A percentile compares a stretch with the other conserved stretches of the same genome.
phyloP scores from a whole-genome alignment of 2,113 vertebrate species.

The Chaetodon auriga region DNA sequence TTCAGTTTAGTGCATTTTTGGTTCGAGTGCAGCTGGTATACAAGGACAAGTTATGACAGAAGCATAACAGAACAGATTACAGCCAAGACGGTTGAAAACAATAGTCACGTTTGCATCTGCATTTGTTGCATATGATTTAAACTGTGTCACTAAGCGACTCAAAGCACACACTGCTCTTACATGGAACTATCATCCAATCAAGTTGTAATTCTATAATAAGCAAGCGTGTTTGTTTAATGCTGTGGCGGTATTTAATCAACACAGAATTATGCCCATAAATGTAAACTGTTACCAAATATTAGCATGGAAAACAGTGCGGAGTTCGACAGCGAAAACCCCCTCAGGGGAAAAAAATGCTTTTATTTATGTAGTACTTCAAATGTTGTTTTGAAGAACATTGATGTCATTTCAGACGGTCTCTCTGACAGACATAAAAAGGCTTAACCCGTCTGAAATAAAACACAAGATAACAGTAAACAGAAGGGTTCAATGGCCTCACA shows the following conservation, averaged over 20 bases:
- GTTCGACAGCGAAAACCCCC: not conserved
- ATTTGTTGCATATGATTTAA: not conserved
- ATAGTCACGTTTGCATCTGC: not conserved
- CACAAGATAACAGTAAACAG: not conserved
- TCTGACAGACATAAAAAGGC: not conserved
- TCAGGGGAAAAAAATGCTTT: not conserved
- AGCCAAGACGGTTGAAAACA: not conserved
- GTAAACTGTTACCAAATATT: constrained; percentile 42
- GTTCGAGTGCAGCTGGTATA: not conserved
- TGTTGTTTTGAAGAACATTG: not conserved
- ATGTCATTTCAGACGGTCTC: not conserved
- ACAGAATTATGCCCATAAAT: constrained; percentile 3
- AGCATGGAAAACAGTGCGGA: constrained; percentile 29
- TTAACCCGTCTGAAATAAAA: not conserved
- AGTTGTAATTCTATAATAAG: not conserved
- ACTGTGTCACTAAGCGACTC: not conserved
- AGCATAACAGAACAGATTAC: not conserved
- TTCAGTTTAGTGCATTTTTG: not conserved
- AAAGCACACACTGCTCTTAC: not conserved
- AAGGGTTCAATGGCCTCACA: not conserved
- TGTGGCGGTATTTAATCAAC: constrained; percentile 5
- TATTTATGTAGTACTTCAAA: not conserved
- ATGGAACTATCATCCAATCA: not conserved
- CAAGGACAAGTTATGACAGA: not conserved
- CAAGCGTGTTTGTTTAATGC: not conserved